A percentile compares a stretch with the other conserved stretches of the same genome.
phyloP scores from a whole-genome alignment of 1,140 invertebrate species.

The Formica selysi region DNA sequence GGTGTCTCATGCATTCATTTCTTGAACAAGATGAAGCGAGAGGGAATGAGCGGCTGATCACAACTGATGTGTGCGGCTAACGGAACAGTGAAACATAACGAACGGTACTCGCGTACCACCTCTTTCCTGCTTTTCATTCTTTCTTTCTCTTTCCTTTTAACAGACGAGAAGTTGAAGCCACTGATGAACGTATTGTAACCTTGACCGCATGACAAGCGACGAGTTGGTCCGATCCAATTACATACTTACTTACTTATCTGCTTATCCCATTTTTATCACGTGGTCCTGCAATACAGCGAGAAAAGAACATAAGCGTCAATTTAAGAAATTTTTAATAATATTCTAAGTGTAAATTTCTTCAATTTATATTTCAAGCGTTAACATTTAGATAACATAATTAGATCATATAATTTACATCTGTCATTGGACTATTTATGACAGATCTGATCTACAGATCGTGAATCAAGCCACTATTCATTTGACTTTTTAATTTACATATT shows the following conservation, averaged over 20 bases:
- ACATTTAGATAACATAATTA: neutral
- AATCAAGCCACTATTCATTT: neutral
- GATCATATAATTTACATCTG: neutral
- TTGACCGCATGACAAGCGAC: conserved; percentile 50
- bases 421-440: too few relatives aligned
- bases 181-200: conserved; percentile 36
- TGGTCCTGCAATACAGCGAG: neutral
- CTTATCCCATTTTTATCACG: conserved; percentile 11
- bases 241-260: conserved; percentile 21
- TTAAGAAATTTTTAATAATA: neutral
- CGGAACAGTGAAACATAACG: conserved; percentile 66
- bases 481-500: neutral
- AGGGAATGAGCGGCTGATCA: conserved; percentile 54
- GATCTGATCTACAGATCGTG: neutral
- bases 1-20: neutral
- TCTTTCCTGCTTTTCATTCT: conserved; percentile 50
- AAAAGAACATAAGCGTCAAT: neutral
- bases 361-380: neutral
- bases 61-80: conserved; percentile 66
- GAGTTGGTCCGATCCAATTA: conserved; percentile 31
- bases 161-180: conserved; percentile 13
- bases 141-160: conserved; percentile 32
- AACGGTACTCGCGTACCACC: conserved; percentile 70
- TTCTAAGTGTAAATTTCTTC: neutral
- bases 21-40: conserved; percentile 13